phyloP scores from a whole-genome alignment of 2,888 invertebrate genomes.

The Vanessa cardui region DNA sequence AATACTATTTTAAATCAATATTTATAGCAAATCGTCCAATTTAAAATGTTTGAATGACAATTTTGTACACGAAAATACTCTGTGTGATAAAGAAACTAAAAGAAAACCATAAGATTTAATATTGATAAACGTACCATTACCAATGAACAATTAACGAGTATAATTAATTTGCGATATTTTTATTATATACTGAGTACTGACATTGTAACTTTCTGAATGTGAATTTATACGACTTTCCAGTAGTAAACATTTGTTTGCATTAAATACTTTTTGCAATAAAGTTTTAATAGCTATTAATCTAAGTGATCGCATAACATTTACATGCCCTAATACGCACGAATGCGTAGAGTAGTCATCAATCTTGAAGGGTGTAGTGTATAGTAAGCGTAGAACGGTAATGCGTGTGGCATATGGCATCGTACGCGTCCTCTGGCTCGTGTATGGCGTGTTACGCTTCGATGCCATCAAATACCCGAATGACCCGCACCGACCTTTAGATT shows the following conservation, averaged over 20 bases:
- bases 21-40: too few species aligned
- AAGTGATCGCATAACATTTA: conserved; percentile 80
- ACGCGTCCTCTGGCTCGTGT: conserved; percentile 49
- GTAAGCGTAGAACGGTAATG: conserved; percentile 65
- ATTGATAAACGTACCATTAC: too few species aligned
- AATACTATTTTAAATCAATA: neutral
- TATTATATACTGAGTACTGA: too few species aligned
- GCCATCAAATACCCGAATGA: conserved; percentile 62
- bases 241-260: neutral
- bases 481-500: conserved; percentile 68
- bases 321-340: conserved; percentile 79
- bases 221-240: neutral
- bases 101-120: too few species aligned
- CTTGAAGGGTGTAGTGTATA: conserved; percentile 66
- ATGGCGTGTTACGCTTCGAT: conserved; percentile 65
- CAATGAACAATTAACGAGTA: too few species aligned
- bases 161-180: too few species aligned
- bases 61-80: too few species aligned
- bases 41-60: too few species aligned
- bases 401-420: conserved; percentile 75
- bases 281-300: conserved; percentile 72
- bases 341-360: conserved; percentile 76
- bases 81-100: too few species aligned
- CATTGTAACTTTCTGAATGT: too few species aligned
- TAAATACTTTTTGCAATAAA: conserved; percentile 41